phyloP scores from a whole-genome alignment of 2,797 vertebrate species.

The Muscicapa striata region DNA sequence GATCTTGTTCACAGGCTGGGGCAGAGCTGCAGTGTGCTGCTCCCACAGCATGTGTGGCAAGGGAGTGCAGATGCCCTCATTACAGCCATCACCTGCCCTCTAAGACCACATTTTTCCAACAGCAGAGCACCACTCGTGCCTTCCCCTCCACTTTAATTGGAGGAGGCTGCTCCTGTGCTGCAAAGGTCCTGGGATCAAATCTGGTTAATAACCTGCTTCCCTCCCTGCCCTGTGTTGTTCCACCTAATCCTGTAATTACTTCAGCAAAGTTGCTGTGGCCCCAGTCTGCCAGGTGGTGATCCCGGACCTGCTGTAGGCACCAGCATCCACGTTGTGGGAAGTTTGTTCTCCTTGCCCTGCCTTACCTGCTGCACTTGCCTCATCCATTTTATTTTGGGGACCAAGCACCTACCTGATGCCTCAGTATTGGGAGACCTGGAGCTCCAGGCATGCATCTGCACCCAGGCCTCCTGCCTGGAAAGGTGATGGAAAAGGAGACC shows the following conservation, averaged over 20 bases:
- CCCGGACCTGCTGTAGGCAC: background rate
- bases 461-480: fast-evolving
- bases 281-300: background rate
- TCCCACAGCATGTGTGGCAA: background rate
- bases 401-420: background rate
- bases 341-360: background rate
- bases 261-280: background rate
- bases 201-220: constrained; percentile 26
- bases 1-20: fast-evolving
- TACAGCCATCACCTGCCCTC: background rate
- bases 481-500: background rate
- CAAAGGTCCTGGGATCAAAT: constrained; percentile 47
- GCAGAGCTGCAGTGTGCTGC: background rate
- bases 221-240: background rate
- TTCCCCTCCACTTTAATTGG: background rate
- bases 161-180: background rate
- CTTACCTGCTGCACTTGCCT: background rate
- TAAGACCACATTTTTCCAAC: background rate
- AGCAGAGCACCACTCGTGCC: background rate
- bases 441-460: background rate
- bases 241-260: constrained; percentile 58
- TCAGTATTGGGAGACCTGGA: fast-evolving
- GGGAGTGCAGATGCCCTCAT: fast-evolving
- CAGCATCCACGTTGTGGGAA: background rate
- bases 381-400: background rate